These are phyloP conservation scores for Phoenicopterus ruber DNA, from an alignment of 2,113 vertebrate genomes.

Conservation along the genomic window DNA sequence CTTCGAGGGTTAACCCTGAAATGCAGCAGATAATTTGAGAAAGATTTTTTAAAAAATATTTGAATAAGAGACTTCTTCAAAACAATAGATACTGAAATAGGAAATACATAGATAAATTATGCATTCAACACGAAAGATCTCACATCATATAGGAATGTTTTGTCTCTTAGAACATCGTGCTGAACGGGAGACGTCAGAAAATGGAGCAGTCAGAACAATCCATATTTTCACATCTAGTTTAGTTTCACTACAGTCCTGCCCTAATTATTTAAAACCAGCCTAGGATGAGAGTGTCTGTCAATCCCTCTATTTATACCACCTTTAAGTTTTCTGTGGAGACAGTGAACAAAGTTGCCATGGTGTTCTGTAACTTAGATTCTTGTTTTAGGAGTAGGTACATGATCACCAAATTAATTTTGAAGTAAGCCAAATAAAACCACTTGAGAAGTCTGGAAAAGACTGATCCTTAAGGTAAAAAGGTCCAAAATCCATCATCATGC, in stretches of 20 bases:
- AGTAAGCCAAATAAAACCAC: not conserved
- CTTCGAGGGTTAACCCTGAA: not conserved
- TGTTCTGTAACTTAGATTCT: not conserved
- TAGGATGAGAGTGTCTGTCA: not conserved
- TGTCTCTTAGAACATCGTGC: not conserved
- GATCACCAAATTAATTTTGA: not conserved
- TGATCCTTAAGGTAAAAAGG: not conserved
- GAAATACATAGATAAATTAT: conserved; percentile 49
- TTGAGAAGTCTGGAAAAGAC: not conserved
- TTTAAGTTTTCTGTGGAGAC: not conserved
- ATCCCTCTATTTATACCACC: not conserved
- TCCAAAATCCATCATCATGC: not conserved
- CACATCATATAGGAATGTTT: conserved; percentile 22
- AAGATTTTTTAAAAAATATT: not conserved
- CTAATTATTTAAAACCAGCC: conserved; percentile 30
- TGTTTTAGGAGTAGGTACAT: not conserved
- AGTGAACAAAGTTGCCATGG: not conserved
- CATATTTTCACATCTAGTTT: not conserved
- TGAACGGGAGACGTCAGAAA: conserved; percentile 12
- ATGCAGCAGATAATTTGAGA: not conserved
- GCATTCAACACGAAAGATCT: conserved; percentile 9
- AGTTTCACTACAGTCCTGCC: not conserved
- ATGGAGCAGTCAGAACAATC: conserved; percentile 44
- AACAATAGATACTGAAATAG: conserved; percentile 28
- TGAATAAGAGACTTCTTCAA: not conserved